These are phyloP conservation scores for Pterocles orientalis DNA, from an alignment of 2,113 vertebrate genomes.

Conservation along the genomic window DNA sequence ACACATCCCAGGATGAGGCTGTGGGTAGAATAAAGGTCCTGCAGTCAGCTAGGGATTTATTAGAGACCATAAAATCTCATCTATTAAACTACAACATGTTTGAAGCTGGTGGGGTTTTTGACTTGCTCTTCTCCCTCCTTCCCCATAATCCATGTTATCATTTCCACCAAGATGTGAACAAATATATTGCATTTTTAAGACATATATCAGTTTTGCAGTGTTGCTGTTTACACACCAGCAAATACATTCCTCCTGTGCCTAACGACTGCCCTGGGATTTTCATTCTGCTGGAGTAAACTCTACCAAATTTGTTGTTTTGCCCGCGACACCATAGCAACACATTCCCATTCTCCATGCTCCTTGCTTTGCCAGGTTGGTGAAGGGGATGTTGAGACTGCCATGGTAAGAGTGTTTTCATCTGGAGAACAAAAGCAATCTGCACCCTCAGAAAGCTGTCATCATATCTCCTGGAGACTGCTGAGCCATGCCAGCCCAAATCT, in stretches of 20 bases:
- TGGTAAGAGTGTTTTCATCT: constrained; percentile 49
- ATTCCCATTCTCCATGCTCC: background rate
- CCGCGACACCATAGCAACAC: background rate
- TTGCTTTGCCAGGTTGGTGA: constrained; percentile 22
- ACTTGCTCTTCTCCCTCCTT: background rate
- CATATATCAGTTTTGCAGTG: background rate
- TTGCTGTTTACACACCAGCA: background rate
- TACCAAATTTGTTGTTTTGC: background rate
- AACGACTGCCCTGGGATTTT: background rate
- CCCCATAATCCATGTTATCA: background rate
- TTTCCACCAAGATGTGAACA: background rate
- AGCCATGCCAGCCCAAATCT: constrained; percentile 48
- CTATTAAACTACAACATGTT: background rate
- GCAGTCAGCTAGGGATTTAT: background rate
- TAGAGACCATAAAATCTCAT: background rate
- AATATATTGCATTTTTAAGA: background rate
- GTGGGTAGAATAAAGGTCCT: background rate
- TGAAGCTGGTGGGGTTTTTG: background rate
- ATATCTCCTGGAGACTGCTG: constrained; percentile 14
- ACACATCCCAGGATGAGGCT: background rate
- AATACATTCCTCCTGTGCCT: background rate
- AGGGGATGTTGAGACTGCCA: constrained; percentile 53
- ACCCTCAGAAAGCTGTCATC: constrained; percentile 56
- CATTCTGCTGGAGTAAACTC: background rate
- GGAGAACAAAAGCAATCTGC: constrained; percentile 63